A percentile compares a stretch with the other conserved stretches of the same genome.
Evolutionary conservation across 23 tunicate genomes (phyloP).

Genomic region (Halocynthia roretzi): DNA sequence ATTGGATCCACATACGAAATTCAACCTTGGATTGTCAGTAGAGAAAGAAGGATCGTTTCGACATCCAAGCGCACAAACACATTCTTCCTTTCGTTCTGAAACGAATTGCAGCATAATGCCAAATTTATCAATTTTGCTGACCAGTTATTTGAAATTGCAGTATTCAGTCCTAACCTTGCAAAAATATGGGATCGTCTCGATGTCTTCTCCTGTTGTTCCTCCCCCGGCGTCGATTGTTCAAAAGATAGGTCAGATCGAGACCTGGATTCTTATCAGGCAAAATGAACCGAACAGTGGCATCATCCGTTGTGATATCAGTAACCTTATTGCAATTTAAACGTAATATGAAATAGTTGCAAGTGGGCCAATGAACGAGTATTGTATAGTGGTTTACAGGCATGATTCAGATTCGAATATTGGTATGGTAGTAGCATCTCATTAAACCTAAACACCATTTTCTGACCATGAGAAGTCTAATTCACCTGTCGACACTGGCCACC

Average conservation of each 20-base stretch:
- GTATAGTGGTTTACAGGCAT: too few relatives aligned
- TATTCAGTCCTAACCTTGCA: too few relatives aligned
- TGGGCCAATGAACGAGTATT: too few relatives aligned
- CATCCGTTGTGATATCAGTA: constrained; percentile 3
- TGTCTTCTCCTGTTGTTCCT: background rate
- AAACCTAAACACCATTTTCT: background rate
- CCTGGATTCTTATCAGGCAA: background rate
- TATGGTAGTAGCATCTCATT: background rate
- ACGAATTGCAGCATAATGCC: too few relatives aligned
- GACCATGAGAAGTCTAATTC: background rate
- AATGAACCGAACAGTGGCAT: background rate
- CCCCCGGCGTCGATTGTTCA: background rate
- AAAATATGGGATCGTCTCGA: too few relatives aligned
- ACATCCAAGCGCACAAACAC: constrained; percentile 24
- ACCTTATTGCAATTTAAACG: background rate
- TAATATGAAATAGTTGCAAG: background rate
- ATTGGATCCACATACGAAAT: constrained; percentile 48
- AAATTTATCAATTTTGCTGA: too few relatives aligned
- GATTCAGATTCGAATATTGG: too few relatives aligned
- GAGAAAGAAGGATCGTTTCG: background rate
- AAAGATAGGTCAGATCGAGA: background rate
- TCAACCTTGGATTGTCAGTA: background rate
- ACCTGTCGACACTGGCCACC: constrained; percentile 43
- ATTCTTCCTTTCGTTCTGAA: background rate
- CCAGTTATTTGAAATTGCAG: too few relatives aligned